phyloP scores from a whole-genome alignment of 2,797 vertebrate genomes.

The Clarias fuscus region DNA sequence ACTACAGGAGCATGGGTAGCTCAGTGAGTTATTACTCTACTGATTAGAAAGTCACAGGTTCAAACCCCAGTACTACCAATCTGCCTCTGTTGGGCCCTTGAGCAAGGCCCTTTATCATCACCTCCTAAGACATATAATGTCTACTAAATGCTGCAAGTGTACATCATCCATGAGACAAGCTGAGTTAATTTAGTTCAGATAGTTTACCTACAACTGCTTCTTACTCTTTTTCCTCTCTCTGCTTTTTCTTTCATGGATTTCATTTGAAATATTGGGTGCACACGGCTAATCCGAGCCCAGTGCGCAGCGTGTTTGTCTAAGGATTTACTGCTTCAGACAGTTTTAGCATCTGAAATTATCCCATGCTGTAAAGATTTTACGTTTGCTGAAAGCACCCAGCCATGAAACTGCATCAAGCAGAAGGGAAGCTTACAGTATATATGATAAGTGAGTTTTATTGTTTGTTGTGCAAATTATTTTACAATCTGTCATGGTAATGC shows the following conservation, averaged over 20 bases:
- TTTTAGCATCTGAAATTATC: constrained; percentile 24
- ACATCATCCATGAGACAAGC: not conserved
- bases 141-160: too few relatives aligned
- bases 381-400: not conserved
- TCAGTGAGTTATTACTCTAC: too few relatives aligned
- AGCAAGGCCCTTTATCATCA: too few relatives aligned
- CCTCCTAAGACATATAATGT: too few relatives aligned
- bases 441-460: not conserved
- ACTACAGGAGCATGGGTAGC: not conserved
- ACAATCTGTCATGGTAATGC: not conserved
- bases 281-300: constrained; percentile 7
- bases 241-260: not conserved
- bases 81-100: too few relatives aligned
- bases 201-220: not conserved
- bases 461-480: not conserved
- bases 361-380: constrained; percentile 22
- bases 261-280: not conserved
- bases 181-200: too few relatives aligned
- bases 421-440: not conserved
- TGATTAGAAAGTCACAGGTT: too few relatives aligned
- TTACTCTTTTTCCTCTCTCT: not conserved
- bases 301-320: not conserved
- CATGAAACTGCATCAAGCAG: constrained; percentile 9
- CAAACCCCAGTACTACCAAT: too few relatives aligned
- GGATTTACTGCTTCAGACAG: constrained; percentile 28